Conservation (phyloP, 1,140 invertebrate genomes). For the Drosophila gunungcola region DNA sequence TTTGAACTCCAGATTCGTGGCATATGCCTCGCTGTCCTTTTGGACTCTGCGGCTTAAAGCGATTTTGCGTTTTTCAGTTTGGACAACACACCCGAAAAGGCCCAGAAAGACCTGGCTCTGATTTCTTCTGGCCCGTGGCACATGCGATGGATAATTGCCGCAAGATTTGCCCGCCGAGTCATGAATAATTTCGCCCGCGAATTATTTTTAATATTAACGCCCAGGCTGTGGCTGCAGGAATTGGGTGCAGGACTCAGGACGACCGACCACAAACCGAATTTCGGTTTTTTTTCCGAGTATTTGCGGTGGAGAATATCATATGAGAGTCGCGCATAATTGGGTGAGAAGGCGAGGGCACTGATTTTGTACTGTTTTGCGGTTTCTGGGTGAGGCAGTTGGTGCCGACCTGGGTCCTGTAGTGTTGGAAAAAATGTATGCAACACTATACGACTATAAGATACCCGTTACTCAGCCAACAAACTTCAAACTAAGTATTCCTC, state of each 20-base stretch:
- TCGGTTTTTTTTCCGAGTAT: conserved; percentile 23
- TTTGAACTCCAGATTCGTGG: conserved; percentile 20
- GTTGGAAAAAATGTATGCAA: conserved; percentile 51
- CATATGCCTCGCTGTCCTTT: conserved; percentile 63
- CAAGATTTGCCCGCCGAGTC: conserved; percentile 66
- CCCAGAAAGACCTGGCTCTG: not conserved
- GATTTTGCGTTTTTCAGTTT: conserved; percentile 68
- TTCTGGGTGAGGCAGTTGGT: not conserved
- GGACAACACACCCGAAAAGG: conserved; percentile 35
- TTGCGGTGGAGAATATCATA: conserved; percentile 39
- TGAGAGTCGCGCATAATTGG: conserved; percentile 44
- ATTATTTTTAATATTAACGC: conserved; percentile 75
- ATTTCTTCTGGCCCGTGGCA: conserved; percentile 3
- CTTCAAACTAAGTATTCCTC: too few relatives aligned
- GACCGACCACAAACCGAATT: conserved; percentile 39
- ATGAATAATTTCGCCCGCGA: conserved; percentile 74
- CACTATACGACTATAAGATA: not conserved
- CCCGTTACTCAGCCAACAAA: too few relatives aligned
- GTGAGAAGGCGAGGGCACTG: conserved; percentile 27
- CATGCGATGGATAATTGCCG: conserved; percentile 61
- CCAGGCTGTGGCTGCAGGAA: conserved; percentile 15
- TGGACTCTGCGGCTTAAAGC: conserved; percentile 70
- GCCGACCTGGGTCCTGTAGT: not conserved
- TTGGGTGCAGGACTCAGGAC: conserved; percentile 36
- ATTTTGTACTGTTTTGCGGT: conserved; percentile 65